Evolutionary conservation across 2,888 invertebrate genomes (phyloP), one percentile per base, ranked within the genome.

Genomic region (Heliconius ethilla): DNA sequence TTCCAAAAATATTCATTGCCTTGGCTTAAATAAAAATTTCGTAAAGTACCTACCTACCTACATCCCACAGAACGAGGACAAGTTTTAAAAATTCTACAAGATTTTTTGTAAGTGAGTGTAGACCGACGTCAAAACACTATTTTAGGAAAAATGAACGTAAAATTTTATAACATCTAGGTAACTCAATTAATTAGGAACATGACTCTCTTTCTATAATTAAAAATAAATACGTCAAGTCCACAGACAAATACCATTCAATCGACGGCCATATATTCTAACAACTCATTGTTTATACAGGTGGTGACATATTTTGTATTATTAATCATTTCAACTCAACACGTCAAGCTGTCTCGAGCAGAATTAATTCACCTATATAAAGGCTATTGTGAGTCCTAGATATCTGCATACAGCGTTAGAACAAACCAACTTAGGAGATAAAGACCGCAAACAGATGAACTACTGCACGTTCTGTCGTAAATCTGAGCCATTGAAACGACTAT

Each of bases 401-500:
- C 84, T 86, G 86, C 87, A 88, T 89, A 87, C 85, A 87, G 85
- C 87, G 85, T 85, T 84, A 80, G 84, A 86, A 89, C 87, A 87
- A 83, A 82, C 81, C 84, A 55, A 70, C 70, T 70, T 59, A 86
- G 87, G 86, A 86, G 88, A 91, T 90, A 89, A 90, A 89, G 88
- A 85, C 89, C 81, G 87, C 81, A 85, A 86, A 83, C 86, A 87
- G 88, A 90, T 89, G 89, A 89, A 87, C 87, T 87, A 88, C 88
- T 83, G 82, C 86, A 85, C 87, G 84, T 82, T 85, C 83, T 83
- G 85, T 86, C 85, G 90, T 91, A 91, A 91, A 91, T 91, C 88
- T 87, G 81, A 84, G 82, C 91, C 89, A 92, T 93, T 92, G 88
- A 92, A 89, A 90, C 89, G 92, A 92, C 92, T 86, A 91, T 92